These are phyloP conservation scores for Oreotrochilus melanogaster DNA, from an alignment of 2,113 vertebrate species.

Conservation along the genomic window DNA sequence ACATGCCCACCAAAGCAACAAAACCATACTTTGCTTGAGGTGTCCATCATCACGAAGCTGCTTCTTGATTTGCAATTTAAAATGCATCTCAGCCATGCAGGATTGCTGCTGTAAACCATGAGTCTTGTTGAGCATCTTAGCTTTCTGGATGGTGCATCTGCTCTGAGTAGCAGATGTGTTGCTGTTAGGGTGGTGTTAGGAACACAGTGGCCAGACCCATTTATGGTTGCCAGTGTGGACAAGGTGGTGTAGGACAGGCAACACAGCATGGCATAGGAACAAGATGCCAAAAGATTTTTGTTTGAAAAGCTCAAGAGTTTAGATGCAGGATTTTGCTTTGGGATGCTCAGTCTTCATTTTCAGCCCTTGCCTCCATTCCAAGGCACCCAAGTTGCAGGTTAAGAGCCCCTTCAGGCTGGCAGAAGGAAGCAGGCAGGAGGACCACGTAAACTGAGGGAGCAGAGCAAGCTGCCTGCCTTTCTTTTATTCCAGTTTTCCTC, in stretches of 20 bases:
- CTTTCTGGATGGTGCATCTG: not conserved
- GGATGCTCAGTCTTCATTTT: not conserved
- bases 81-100: not conserved
- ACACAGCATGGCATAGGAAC: fast-evolving
- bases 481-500: not conserved
- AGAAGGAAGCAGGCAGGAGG: not conserved
- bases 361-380: not conserved
- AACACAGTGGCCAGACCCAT: not conserved
- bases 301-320: not conserved
- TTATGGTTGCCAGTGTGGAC: not conserved
- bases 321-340: not conserved
- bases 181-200: not conserved
- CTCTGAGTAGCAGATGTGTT: not conserved
- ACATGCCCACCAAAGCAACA: slow-evolving; percentile 20
- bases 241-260: not conserved
- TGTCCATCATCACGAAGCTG: not conserved
- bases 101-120: not conserved
- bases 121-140: not conserved
- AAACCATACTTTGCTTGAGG: slow-evolving; percentile 3
- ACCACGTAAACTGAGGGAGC: not conserved
- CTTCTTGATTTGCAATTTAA: slow-evolving; percentile 6
- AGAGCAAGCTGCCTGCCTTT: fast-evolving
- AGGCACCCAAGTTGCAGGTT: not conserved
- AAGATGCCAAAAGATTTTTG: not conserved
- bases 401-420: not conserved